Conservation (phyloP, 2,888 invertebrate genomes). For the Dendrolimus houi region DNA sequence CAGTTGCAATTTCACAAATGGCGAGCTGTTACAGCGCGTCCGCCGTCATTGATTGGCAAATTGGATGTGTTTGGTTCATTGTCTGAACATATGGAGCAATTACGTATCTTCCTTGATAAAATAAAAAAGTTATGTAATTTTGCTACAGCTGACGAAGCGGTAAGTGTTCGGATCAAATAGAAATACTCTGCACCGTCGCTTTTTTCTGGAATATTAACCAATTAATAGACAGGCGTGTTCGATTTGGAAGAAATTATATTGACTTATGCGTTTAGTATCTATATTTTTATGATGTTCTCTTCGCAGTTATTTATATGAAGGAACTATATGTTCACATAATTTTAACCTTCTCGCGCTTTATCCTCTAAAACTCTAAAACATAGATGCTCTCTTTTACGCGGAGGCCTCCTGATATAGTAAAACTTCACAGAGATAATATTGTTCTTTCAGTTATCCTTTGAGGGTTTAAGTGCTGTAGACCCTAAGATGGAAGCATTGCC, state of each 20-base stretch:
- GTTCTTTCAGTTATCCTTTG: conserved; percentile 44
- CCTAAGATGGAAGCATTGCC: conserved; percentile 62
- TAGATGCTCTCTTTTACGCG: too few species aligned
- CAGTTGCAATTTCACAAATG: conserved; percentile 44
- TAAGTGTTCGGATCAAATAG: conserved; percentile 17
- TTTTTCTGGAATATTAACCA: too few species aligned
- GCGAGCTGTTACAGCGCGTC: conserved; percentile 49
- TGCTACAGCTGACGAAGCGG: conserved; percentile 32
- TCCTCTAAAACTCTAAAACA: too few species aligned
- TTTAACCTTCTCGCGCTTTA: too few species aligned
- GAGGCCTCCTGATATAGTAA: too few species aligned
- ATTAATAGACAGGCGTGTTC: too few species aligned
- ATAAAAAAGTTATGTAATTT: conserved; percentile 39
- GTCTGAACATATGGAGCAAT: conserved; percentile 53
- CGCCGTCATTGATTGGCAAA: conserved; percentile 62
- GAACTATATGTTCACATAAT: too few species aligned
- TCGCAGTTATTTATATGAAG: too few species aligned
- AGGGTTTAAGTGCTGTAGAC: conserved; percentile 50
- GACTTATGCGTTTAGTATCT: too few species aligned
- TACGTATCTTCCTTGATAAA: conserved; percentile 54
- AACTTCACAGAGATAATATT: too few species aligned
- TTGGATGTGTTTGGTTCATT: conserved; percentile 46
- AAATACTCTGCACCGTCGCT: background rate
- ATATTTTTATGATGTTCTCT: too few species aligned
- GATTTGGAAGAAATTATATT: too few species aligned